A percentile compares a stretch with the other conserved stretches of the same genome.
These are phyloP conservation scores for Chymomyza procnemis DNA, from an alignment of 2,888 invertebrate species.

Conservation along the genomic window DNA sequence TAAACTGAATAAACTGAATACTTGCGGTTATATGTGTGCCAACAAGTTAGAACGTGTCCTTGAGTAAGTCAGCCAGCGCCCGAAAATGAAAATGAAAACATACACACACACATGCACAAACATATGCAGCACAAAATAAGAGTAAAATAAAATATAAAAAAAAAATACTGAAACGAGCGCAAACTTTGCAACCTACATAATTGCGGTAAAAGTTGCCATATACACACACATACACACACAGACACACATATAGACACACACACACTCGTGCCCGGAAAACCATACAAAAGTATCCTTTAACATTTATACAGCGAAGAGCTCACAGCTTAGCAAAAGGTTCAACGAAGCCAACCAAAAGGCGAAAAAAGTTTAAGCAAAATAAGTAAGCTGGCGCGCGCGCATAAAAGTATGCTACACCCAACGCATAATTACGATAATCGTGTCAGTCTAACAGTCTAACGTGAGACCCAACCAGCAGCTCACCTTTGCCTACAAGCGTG, in stretches of 20 bases:
- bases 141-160: slow-evolving; percentile 36
- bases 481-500: not conserved
- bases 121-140: not conserved
- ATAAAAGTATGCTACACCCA: slow-evolving; percentile 63
- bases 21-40: slow-evolving; percentile 20
- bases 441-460: slow-evolving; percentile 52
- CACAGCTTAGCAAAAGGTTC: slow-evolving; percentile 46
- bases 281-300: slow-evolving; percentile 40
- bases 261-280: slow-evolving; percentile 14
- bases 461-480: slow-evolving; percentile 9
- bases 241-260: slow-evolving; percentile 16
- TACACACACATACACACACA: slow-evolving; percentile 24
- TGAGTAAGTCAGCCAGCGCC: slow-evolving; percentile 1
- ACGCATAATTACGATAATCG: slow-evolving; percentile 74
- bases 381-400: slow-evolving; percentile 24
- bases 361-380: slow-evolving; percentile 6
- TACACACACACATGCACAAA: not conserved
- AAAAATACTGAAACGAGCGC: slow-evolving; percentile 42
- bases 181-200: slow-evolving; percentile 69
- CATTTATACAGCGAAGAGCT: slow-evolving; percentile 22
- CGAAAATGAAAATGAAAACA: not conserved
- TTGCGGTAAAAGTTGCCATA: slow-evolving; percentile 61
- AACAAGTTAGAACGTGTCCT: not conserved
- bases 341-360: slow-evolving; percentile 10
- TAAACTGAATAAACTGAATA: slow-evolving; percentile 61